phyloP scores from a whole-genome alignment of 2,113 vertebrate species.

The Eolophus roseicapilla region DNA sequence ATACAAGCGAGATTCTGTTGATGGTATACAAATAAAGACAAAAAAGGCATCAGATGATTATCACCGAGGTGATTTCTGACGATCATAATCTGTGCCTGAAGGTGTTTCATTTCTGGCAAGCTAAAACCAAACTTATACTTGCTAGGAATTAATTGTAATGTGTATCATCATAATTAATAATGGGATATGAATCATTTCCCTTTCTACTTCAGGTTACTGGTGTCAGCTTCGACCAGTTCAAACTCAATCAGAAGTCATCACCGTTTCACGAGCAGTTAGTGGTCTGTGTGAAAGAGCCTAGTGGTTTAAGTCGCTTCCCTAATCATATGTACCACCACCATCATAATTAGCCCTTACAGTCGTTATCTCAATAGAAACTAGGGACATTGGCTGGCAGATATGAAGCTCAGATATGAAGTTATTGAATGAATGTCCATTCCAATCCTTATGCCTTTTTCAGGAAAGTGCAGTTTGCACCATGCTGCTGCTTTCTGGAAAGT shows the following conservation, averaged over 20 bases:
- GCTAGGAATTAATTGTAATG: neutral
- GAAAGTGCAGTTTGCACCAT: neutral
- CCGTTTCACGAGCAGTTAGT: neutral
- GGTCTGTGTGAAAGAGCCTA: neutral
- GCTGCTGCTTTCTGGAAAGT: neutral
- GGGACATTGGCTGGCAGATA: neutral
- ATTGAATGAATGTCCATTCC: neutral
- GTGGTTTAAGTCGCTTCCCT: neutral
- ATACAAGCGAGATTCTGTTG: neutral
- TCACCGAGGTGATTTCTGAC: neutral
- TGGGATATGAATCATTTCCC: neutral
- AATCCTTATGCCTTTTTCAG: neutral
- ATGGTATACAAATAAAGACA: neutral
- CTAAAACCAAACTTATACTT: neutral
- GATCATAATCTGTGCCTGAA: neutral
- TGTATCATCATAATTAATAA: neutral
- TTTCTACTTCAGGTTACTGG: neutral
- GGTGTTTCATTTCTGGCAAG: neutral
- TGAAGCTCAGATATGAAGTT: neutral
- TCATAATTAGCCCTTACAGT: fast-evolving
- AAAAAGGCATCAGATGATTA: neutral
- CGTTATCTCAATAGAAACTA: neutral
- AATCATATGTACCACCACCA: neutral
- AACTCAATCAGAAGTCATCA: neutral
- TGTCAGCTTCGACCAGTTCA: neutral